phyloP scores from a whole-genome alignment of 2,888 invertebrate species.

The Lagria hirta region DNA sequence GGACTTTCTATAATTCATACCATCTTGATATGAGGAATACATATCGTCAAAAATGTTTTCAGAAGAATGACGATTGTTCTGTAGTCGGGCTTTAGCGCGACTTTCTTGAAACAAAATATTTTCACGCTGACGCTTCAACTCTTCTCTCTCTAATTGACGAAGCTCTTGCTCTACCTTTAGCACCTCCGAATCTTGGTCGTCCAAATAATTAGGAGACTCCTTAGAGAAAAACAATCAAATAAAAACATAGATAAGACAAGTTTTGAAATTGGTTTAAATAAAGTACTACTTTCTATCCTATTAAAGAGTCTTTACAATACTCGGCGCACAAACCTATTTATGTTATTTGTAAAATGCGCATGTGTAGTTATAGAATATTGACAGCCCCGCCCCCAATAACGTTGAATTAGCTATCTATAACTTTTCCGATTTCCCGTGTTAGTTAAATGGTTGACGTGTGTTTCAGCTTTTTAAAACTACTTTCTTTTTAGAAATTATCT shows the following conservation, averaged over 20 bases:
- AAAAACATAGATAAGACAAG: conserved; percentile 11
- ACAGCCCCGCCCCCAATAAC: too few species aligned
- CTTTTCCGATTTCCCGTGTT: too few species aligned
- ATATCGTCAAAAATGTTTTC: conserved; percentile 50
- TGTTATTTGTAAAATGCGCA: too few species aligned
- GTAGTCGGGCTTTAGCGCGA: conserved; percentile 54
- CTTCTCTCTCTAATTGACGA: conserved; percentile 75
- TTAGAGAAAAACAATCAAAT: conserved; percentile 25
- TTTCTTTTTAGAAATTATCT: too few species aligned
- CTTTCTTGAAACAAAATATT: conserved; percentile 68
- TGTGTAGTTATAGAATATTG: too few species aligned
- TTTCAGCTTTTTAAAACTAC: too few species aligned
- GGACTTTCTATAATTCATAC: conserved; percentile 48
- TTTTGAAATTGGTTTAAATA: too few species aligned
- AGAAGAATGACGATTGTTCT: conserved; percentile 47
- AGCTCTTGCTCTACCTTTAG: conserved; percentile 78
- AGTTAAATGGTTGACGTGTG: too few species aligned
- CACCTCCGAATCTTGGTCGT: conserved; percentile 55
- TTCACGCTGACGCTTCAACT: conserved; percentile 72
- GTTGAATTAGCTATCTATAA: too few species aligned
- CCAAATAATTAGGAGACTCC: conserved; percentile 41
- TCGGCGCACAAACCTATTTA: too few species aligned
- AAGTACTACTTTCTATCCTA: too few species aligned
- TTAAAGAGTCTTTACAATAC: too few species aligned
- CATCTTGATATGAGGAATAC: conserved; percentile 35